A percentile compares a stretch with the other conserved stretches of the same genome.
Evolutionary conservation across 2,888 invertebrate species (phyloP).

Genomic region (Encarsia formosa): DNA sequence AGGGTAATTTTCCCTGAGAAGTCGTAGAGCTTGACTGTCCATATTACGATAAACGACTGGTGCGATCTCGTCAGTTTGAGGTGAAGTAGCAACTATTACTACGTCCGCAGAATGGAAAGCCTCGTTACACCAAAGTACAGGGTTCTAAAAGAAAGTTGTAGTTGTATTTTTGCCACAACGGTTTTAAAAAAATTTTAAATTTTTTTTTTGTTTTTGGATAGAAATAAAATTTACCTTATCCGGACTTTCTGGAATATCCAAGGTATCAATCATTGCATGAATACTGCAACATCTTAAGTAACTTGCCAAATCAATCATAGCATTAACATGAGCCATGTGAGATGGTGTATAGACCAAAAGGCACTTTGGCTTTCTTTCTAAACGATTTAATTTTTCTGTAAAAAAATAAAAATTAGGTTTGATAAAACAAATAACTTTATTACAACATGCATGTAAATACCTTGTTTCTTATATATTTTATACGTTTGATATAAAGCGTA

Average conservation of each 20-base stretch:
- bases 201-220: neutral
- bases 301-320: conserved; percentile 41
- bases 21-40: conserved; percentile 39
- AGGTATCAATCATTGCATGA: conserved; percentile 44
- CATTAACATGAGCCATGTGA: conserved; percentile 41
- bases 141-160: conserved; percentile 43
- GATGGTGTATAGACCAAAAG: conserved; percentile 46
- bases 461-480: conserved; percentile 40
- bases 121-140: conserved; percentile 43
- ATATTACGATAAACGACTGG: conserved; percentile 40
- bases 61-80: conserved; percentile 27
- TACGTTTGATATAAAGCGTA: conserved; percentile 41
- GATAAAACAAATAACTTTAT: conserved; percentile 2
- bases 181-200: neutral
- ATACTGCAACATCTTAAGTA: conserved; percentile 44
- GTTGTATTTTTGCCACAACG: no score
- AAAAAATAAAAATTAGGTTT: no score
- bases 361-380: conserved; percentile 39
- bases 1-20: conserved; percentile 41
- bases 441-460: conserved; percentile 19
- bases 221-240: conserved; percentile 36
- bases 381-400: conserved; percentile 31
- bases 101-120: conserved; percentile 43
- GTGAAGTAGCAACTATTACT: conserved; percentile 44
- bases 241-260: conserved; percentile 40